A percentile compares a stretch with the other conserved stretches of the same genome.
phyloP scores from a whole-genome alignment of 2,797 vertebrate genomes.

The Margarornis squamiger region DNA sequence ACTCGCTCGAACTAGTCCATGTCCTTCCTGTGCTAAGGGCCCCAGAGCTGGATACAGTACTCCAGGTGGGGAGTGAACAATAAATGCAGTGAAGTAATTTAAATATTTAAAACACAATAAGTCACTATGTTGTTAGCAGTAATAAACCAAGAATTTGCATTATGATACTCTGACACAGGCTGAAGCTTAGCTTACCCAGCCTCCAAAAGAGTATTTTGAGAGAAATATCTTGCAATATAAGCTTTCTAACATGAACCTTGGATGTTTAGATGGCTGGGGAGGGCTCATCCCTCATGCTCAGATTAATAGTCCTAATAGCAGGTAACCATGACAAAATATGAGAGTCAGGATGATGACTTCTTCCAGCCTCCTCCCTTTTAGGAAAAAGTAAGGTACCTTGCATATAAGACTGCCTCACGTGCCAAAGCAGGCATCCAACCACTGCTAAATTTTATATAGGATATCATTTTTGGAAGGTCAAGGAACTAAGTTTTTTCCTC shows the following conservation, averaged over 20 bases:
- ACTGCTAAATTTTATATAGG: neutral
- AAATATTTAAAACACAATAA: neutral
- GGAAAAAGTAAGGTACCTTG: neutral
- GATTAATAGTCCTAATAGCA: neutral
- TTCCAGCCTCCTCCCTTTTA: neutral
- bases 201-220: neutral
- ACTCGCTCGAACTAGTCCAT: too few relatives aligned
- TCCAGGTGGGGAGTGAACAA: neutral
- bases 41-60: neutral
- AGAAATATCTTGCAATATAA: neutral
- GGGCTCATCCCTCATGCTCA: neutral
- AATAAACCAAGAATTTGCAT: neutral
- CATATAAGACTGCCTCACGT: neutral
- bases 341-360: neutral
- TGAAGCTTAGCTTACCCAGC: neutral
- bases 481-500: neutral
- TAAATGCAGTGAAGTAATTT: neutral
- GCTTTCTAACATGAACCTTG: neutral
- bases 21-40: neutral
- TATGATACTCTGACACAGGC: neutral
- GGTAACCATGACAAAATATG: neutral
- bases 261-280: neutral
- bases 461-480: neutral
- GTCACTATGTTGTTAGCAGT: neutral
- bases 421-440: neutral